Evolutionary conservation across 2,888 invertebrate genomes (phyloP), one percentile per base, ranked within the genome.

Genomic region (Drosophila paucipuncta): DNA sequence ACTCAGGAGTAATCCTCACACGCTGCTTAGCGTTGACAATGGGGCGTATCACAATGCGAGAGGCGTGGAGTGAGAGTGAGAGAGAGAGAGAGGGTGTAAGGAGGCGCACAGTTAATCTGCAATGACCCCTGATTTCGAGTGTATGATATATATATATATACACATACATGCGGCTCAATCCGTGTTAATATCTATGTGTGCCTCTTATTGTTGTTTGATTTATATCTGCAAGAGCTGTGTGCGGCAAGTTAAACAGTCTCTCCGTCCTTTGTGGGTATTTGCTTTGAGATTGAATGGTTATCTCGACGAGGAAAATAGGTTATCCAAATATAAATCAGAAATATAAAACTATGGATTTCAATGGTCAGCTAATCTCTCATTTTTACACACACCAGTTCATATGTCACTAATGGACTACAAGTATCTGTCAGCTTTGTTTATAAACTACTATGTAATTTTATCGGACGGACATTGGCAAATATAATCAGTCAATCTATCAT

Each of bases 21-120:
- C 85, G 87, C 86, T 86, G 74, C 84, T 85, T 85, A 85, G 72
- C 73, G 78, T 57, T 84, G 82, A 84, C 84, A 89, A 89, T 83
- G 75, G 68, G 76, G 55, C 66, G 61, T 70, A 66, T 78, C 69
- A 76, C 61, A 75, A 68, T 61, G 74, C 71, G 81, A 80, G 66
- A 75, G 80, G 77, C 76, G 82, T 79, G 72, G 35, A 74, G 82
- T 6, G 28, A 28, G 28, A 39, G 57, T 30, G 58, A 31, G 55
- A 16, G 16, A 71, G 82, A 1, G 28, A 28, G 30, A n/a, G 57
- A 41, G 58, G 30, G 80, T 73, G 64, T 67, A 72, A 68, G 80
- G 73, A 81, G 81, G 85, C 89, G 82, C 83, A 82, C 68, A 64
- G 77, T 69, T 89, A 91, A 91, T 91, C 89, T 80, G 75, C 64